Conservation (phyloP, 2,797 vertebrate species). For the Myotis daubentonii region DNA sequence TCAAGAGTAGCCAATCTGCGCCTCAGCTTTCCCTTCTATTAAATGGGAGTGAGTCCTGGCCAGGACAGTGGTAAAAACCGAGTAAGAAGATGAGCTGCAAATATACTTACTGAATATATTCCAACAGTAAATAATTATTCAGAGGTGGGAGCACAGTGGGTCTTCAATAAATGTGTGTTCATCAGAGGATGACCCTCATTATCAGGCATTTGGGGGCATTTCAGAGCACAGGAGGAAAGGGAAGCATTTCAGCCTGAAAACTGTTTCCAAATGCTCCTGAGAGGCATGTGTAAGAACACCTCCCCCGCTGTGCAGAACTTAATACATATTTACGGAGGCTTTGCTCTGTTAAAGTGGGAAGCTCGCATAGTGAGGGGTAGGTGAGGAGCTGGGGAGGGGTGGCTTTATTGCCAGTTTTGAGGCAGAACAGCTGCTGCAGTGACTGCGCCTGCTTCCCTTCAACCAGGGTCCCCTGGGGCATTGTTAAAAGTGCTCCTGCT, state of each 20-base stretch:
- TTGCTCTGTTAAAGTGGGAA: not conserved
- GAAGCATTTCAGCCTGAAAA: not conserved
- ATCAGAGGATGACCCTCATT: not conserved
- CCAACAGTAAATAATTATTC: not conserved
- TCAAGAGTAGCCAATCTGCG: not conserved
- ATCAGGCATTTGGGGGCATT: not conserved
- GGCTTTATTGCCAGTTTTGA: constrained; percentile 25
- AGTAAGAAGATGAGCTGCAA: not conserved
- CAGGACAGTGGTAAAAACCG: not conserved
- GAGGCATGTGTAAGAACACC: not conserved
- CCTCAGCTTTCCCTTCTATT: not conserved
- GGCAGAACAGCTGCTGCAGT: constrained; percentile 69
- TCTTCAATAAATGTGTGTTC: not conserved
- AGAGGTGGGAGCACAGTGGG: not conserved
- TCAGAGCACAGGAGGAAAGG: not conserved
- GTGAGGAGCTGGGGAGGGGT: not conserved
- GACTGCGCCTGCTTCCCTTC: constrained; percentile 46
- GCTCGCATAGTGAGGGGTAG: not conserved
- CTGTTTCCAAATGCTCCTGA: not conserved
- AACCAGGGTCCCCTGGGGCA: constrained; percentile 71
- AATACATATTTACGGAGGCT: not conserved
- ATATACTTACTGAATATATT: not conserved
- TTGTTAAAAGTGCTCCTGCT: constrained; percentile 75
- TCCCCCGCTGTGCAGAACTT: not conserved
- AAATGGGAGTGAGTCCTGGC: not conserved